Conservation (phyloP, 2,888 invertebrate genomes). For the Chymomyza caudatula region DNA sequence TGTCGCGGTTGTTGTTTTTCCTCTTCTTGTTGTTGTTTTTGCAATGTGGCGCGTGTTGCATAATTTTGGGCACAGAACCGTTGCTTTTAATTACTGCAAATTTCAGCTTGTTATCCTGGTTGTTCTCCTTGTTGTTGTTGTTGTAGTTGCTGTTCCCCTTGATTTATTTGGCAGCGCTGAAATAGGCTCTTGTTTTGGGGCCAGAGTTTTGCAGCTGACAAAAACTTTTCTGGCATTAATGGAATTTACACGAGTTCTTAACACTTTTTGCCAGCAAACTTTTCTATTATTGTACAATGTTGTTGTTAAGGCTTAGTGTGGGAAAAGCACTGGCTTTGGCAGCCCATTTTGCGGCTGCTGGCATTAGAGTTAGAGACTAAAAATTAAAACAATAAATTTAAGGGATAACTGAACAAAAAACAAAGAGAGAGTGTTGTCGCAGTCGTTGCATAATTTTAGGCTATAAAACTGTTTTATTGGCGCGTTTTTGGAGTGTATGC, state of each 20-base stretch:
- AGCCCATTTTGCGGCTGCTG: conserved; percentile 49
- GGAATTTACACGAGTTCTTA: conserved; percentile 68
- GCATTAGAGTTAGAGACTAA: conserved; percentile 31
- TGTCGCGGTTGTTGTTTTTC: background rate
- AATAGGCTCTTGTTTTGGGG: conserved; percentile 9
- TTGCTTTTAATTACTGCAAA: conserved; percentile 45
- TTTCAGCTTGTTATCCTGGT: conserved; percentile 4
- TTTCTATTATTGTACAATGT: conserved; percentile 1
- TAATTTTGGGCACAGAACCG: conserved; percentile 46
- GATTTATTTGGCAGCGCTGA: conserved; percentile 43
- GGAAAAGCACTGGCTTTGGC: conserved; percentile 29
- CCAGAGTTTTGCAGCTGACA: conserved; percentile 13
- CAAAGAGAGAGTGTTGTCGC: conserved; percentile 10
- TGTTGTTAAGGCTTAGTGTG: background rate
- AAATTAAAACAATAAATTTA: conserved; percentile 67
- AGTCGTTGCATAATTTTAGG: conserved; percentile 40
- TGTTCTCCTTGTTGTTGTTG: background rate
- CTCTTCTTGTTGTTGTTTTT: conserved; percentile 33
- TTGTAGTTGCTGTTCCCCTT: conserved; percentile 22
- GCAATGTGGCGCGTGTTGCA: conserved; percentile 61
- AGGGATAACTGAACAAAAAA: conserved; percentile 5
- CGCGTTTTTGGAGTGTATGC: conserved; percentile 16
- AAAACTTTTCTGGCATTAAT: conserved; percentile 46
- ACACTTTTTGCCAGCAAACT: conserved; percentile 46
- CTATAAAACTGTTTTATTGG: conserved; percentile 48